Evolutionary conservation across 2,888 invertebrate species (phyloP).

Genomic region (Cryptocephalus moraei): DNA sequence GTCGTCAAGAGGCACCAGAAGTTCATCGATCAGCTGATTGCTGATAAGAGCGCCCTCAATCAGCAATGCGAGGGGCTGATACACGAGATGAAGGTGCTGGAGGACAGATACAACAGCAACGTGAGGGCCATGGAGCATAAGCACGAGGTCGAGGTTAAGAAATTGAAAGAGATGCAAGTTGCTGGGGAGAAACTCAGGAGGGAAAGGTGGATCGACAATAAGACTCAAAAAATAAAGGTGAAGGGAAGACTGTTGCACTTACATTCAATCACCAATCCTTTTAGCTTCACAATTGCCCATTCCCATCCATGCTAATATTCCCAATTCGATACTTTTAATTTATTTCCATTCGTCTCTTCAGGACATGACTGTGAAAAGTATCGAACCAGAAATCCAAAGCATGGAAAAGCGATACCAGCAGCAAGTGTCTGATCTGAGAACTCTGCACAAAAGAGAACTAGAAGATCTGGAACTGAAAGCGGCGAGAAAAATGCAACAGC

Average conservation of each 20-base stretch:
- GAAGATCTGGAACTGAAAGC: conserved; percentile 52
- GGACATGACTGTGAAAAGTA: conserved; percentile 77
- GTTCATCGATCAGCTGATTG: conserved; percentile 72
- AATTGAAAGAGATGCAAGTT: conserved; percentile 63
- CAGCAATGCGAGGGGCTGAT: conserved; percentile 64
- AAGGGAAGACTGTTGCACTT: no score
- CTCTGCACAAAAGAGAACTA: conserved; percentile 55
- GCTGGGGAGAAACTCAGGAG: conserved; percentile 66
- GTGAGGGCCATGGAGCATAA: conserved; percentile 63
- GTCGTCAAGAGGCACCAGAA: conserved; percentile 69
- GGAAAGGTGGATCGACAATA: conserved; percentile 74
- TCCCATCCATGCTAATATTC: no score
- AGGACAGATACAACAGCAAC: conserved; percentile 53
- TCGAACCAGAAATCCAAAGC: conserved; percentile 74
- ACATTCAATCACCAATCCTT: no score
- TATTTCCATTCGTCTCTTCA: conserved; percentile 18
- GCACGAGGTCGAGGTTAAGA: conserved; percentile 62
- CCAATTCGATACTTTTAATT: neutral
- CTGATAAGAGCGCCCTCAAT: conserved; percentile 67
- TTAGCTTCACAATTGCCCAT: no score
- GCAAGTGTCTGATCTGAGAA: conserved; percentile 57
- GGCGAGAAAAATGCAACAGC: conserved; percentile 50
- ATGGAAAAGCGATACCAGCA: conserved; percentile 61
- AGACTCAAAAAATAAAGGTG: conserved; percentile 79
- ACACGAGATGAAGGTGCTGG: conserved; percentile 52